A percentile compares a stretch with the other conserved stretches of the same genome.
Conservation (phyloP, 2,113 vertebrate genomes). For the Capreolus pygargus region DNA sequence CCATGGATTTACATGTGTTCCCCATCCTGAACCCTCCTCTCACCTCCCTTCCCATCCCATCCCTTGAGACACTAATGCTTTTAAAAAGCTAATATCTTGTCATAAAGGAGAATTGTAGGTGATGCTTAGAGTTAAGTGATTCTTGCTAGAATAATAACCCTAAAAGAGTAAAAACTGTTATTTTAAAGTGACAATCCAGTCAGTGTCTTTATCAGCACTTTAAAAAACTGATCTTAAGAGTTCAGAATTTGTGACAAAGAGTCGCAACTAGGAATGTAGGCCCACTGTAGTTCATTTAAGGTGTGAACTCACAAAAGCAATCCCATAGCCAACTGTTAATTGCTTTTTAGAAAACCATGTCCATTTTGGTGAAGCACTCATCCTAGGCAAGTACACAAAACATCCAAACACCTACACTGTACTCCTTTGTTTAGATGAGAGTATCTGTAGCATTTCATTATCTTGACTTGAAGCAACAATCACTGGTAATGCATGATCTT, state of each 20-base stretch:
- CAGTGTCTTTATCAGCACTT: neutral
- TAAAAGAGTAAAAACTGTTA: neutral
- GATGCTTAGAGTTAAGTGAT: neutral
- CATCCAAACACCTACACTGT: neutral
- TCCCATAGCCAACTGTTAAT: neutral
- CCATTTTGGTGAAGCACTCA: neutral
- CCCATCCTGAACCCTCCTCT: no score
- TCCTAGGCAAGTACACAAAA: neutral
- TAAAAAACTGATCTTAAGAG: neutral
- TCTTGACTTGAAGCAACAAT: slow-evolving; percentile 56
- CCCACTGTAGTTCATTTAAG: neutral
- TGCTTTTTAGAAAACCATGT: neutral
- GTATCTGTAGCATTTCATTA: neutral
- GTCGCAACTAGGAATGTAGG: neutral
- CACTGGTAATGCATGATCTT: slow-evolving; percentile 55
- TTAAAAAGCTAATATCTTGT: neutral
- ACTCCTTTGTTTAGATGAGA: neutral
- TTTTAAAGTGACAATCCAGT: neutral
- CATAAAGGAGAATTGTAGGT: neutral
- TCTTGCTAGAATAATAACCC: neutral
- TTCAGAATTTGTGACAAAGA: neutral
- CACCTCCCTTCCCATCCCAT: no score
- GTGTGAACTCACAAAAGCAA: neutral
- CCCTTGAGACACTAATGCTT: neutral
- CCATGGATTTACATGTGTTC: no score